Conservation (phyloP, 2,113 vertebrate species). For the Phyllopteryx taeniolatus region DNA sequence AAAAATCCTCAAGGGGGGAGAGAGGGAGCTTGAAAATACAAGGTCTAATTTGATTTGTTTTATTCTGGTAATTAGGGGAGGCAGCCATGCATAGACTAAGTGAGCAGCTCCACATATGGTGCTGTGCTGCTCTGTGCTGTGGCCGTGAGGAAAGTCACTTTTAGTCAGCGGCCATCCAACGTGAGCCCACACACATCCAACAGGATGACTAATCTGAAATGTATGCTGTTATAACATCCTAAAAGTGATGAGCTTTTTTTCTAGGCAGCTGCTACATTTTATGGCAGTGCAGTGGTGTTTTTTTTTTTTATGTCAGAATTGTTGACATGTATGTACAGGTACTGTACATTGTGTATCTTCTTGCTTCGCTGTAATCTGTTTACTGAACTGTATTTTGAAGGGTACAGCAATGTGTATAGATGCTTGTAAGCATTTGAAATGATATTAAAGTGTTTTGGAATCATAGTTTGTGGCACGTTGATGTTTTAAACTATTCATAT, state of each 20-base stretch:
- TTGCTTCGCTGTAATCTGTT: too few species aligned
- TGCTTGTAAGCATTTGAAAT: background rate
- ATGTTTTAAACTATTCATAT: background rate
- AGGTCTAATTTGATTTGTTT: slow-evolving; percentile 26
- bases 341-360: too few species aligned
- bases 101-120: slow-evolving; percentile 55
- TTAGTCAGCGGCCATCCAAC: slow-evolving; percentile 18
- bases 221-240: background rate
- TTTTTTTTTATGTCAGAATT: background rate
- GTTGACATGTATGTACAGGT: background rate
- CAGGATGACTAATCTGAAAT: background rate
- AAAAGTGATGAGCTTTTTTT: background rate
- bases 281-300: background rate
- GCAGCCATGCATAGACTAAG: slow-evolving; percentile 40
- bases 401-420: too few species aligned
- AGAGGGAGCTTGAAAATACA: slow-evolving; percentile 11
- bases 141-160: slow-evolving; percentile 50
- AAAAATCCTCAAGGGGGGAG: slow-evolving; percentile 15
- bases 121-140: slow-evolving; percentile 22
- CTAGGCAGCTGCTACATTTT: background rate
- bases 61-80: slow-evolving; percentile 50
- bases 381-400: too few species aligned
- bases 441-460: background rate
- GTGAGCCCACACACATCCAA: slow-evolving; percentile 14
- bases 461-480: background rate